Conservation (phyloP, 1,140 invertebrate genomes). For the Drosophila simulans region DNA sequence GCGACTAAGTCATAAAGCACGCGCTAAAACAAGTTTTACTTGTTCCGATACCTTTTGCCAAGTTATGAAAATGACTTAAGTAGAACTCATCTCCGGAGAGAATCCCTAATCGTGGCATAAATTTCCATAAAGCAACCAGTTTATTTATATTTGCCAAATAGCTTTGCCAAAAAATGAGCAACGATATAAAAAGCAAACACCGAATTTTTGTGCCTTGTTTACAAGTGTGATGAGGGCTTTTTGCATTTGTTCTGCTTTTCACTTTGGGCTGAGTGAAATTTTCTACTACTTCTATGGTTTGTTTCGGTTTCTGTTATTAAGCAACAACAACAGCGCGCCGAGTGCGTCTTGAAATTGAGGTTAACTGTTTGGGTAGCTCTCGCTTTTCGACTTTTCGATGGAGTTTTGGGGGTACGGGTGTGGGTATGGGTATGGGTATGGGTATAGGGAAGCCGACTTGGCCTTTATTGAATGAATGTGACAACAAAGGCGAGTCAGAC, state of each 20-base stretch:
- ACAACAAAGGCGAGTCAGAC: conserved; percentile 74
- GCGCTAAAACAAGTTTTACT: conserved; percentile 65
- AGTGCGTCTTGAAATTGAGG: conserved; percentile 79
- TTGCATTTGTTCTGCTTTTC: conserved; percentile 78
- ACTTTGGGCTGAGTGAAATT: conserved; percentile 77
- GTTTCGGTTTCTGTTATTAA: conserved; percentile 64
- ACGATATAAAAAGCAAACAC: conserved; percentile 16
- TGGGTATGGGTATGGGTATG: neutral
- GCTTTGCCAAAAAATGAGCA: conserved; percentile 47
- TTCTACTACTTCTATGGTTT: conserved; percentile 60
- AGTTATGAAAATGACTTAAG: conserved; percentile 55
- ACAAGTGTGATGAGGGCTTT: conserved; percentile 29
- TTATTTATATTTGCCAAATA: conserved; percentile 58
- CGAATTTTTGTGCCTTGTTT: conserved; percentile 30
- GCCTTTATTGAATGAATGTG: conserved; percentile 82
- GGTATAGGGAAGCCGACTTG: conserved; percentile 48
- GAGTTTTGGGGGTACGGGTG: neutral
- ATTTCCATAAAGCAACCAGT: conserved; percentile 58
- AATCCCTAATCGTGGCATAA: conserved; percentile 49
- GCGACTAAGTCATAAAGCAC: conserved; percentile 57
- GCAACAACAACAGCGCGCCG: conserved; percentile 57
- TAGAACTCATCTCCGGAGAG: conserved; percentile 63
- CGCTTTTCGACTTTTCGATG: conserved; percentile 64
- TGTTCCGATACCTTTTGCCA: conserved; percentile 44
- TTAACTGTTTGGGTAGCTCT: conserved; percentile 76